phyloP scores from a whole-genome alignment of 1,140 invertebrate genomes.

The Cyclina sinensis region DNA sequence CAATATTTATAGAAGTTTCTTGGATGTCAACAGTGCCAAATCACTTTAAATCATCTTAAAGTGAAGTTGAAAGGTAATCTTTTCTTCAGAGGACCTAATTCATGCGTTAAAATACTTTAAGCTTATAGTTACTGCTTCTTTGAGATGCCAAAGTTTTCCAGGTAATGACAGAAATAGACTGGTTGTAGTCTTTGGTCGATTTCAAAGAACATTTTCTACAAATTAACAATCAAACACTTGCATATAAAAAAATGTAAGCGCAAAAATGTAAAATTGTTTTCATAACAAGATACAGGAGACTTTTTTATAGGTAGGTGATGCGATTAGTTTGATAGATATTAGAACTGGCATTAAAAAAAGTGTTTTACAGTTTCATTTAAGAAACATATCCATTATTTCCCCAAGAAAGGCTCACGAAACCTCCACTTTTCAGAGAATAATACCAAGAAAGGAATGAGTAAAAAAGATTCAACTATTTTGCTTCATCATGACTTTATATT shows the following conservation, averaged over 20 bases:
- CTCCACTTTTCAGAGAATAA: slow-evolving; percentile 11
- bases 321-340: slow-evolving; percentile 26
- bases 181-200: background rate
- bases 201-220: background rate
- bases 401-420: background rate
- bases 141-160: background rate
- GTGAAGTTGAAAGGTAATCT: background rate
- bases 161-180: background rate
- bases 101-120: background rate
- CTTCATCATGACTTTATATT: background rate
- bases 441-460: slow-evolving; percentile 7
- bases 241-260: too few relatives aligned
- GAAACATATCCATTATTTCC: background rate
- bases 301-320: too few relatives aligned
- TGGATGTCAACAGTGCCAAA: slow-evolving; percentile 17
- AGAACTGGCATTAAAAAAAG: background rate
- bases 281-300: background rate
- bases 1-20: background rate
- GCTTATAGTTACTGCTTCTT: background rate
- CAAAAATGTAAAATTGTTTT: background rate
- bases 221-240: background rate
- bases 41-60: slow-evolving; percentile 37
- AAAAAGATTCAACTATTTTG: slow-evolving; percentile 6
- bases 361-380: background rate
- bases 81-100: background rate